Evolutionary conservation across 2,113 vertebrate species (phyloP).

Genomic region (Gadus chalcogrammus): DNA sequence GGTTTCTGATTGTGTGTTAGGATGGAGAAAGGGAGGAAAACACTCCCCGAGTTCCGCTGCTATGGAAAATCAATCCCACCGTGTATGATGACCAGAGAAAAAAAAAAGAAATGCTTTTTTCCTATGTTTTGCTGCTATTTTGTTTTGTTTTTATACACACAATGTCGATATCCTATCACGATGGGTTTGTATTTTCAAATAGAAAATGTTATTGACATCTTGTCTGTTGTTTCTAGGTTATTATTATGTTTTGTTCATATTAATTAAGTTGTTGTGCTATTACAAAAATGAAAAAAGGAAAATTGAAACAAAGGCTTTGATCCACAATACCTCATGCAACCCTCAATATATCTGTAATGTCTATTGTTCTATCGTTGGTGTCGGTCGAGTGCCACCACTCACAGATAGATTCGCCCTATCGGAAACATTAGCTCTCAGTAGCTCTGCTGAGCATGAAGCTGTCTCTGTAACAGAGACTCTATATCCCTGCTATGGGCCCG

Average conservation of each 20-base stretch:
- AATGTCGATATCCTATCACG: constrained; percentile 93
- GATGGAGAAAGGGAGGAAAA: constrained; percentile 63
- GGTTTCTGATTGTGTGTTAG: constrained; percentile 81
- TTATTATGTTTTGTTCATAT: constrained; percentile 77
- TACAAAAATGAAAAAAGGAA: constrained; percentile 83
- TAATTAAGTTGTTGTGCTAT: constrained; percentile 81
- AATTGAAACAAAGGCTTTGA: constrained; percentile 78
- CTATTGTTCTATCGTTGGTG: constrained; percentile 61
- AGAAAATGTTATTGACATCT: constrained; percentile 91
- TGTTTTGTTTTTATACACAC: constrained; percentile 74
- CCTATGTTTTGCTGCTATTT: constrained; percentile 96
- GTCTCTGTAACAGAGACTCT: constrained; percentile 77
- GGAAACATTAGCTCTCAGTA: constrained; percentile 61
- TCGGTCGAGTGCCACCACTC: constrained; percentile 69
- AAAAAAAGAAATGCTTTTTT: constrained; percentile 82
- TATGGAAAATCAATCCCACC: constrained; percentile 86
- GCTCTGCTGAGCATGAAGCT: constrained; percentile 75
- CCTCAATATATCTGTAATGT: constrained; percentile 76
- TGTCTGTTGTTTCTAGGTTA: constrained; percentile 79
- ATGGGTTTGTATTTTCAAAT: constrained; percentile 92
- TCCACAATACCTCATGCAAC: constrained; percentile 96
- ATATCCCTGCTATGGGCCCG: constrained; percentile 55
- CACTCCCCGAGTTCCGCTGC: constrained; percentile 88
- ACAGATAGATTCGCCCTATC: constrained; percentile 72
- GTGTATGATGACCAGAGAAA: constrained; percentile 70